phyloP scores from a whole-genome alignment of 2,888 invertebrate genomes.

The Apodemia mormo region DNA sequence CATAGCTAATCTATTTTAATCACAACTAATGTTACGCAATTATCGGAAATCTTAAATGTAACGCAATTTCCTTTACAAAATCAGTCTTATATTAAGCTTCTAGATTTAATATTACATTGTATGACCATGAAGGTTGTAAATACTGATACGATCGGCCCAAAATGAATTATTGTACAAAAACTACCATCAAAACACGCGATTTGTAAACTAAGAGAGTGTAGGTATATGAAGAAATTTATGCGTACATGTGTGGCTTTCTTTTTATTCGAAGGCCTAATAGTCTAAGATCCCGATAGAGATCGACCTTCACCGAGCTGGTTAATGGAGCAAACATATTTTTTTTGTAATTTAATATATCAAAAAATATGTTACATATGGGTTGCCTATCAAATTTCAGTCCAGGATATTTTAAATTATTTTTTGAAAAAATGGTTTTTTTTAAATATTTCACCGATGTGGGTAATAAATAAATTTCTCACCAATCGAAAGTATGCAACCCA shows the following conservation, averaged over 20 bases:
- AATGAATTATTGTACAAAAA: conserved; percentile 3
- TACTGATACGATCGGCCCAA: neutral
- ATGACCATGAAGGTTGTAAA: conserved; percentile 1
- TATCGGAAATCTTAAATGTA: conserved; percentile 11
- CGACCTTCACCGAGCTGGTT: no score
- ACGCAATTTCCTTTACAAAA: conserved; percentile 8
- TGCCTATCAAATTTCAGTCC: no score
- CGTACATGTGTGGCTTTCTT: neutral
- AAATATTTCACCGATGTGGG: no score
- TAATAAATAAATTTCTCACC: no score
- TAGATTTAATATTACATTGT: neutral
- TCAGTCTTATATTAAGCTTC: neutral
- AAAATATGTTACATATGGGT: no score
- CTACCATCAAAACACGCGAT: conserved; percentile 4
- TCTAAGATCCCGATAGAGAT: no score
- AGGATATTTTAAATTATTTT: no score
- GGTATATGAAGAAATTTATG: neutral
- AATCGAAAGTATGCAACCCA: no score
- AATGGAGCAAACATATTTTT: no score
- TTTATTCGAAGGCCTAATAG: neutral
- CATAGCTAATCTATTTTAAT: conserved; percentile 1
- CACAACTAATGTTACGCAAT: neutral
- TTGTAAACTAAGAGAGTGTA: neutral
- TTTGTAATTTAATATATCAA: no score
- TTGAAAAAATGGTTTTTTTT: no score